phyloP scores from a whole-genome alignment of 2,113 vertebrate genomes.

The Progne subis region DNA sequence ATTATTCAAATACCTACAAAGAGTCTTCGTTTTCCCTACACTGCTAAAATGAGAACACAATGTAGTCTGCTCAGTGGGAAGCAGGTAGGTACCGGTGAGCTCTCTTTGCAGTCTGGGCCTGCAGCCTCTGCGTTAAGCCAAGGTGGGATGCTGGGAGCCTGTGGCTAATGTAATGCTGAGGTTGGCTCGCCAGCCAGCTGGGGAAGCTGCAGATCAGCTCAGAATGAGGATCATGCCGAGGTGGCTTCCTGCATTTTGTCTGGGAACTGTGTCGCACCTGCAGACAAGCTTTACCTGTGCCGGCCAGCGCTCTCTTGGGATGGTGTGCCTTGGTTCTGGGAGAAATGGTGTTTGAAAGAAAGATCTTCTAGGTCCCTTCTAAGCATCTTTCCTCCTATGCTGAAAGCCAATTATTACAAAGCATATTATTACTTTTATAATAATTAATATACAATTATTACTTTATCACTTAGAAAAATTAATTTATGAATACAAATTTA shows the following conservation, averaged over 20 bases:
- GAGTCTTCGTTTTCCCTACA: not conserved
- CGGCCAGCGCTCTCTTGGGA: fast-evolving
- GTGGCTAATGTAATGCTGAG: fast-evolving
- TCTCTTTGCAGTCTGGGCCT: not conserved
- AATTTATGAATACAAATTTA: not conserved
- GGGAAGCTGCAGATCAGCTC: not conserved
- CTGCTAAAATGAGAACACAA: not conserved
- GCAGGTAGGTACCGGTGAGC: not conserved
- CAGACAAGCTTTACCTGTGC: not conserved
- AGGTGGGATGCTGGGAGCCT: fast-evolving
- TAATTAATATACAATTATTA: not conserved
- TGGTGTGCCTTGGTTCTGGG: fast-evolving
- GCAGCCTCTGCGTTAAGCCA: not conserved
- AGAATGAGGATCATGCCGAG: fast-evolving
- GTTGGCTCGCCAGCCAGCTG: not conserved
- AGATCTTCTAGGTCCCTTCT: not conserved
- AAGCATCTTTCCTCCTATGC: not conserved
- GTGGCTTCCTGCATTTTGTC: not conserved
- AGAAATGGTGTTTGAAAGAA: not conserved
- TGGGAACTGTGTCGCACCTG: fast-evolving
- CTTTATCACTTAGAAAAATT: not conserved
- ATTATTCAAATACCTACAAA: slow-evolving; percentile 9
- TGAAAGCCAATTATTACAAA: not conserved
- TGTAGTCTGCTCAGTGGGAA: not conserved
- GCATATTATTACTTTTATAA: not conserved